These are phyloP conservation scores for Xylocampa areola DNA, from an alignment of 2,888 invertebrate genomes.

Conservation along the genomic window DNA sequence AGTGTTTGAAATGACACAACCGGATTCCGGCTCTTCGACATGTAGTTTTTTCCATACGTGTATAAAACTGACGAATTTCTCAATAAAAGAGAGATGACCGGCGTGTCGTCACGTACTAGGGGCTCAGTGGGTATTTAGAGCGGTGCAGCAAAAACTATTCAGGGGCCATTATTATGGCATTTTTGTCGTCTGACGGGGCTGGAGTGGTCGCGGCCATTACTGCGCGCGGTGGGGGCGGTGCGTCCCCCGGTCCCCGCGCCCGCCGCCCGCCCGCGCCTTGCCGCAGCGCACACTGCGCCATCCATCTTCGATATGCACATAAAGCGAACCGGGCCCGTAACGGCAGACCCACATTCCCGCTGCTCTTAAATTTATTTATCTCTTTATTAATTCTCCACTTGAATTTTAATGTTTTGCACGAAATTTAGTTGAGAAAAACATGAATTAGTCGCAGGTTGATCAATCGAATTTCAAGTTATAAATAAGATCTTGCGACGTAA, in stretches of 20 bases:
- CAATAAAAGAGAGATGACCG: conserved; percentile 89
- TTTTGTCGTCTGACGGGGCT: conserved; percentile 90
- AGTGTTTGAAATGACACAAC: conserved; percentile 90
- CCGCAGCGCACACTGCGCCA: conserved; percentile 77
- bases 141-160: conserved; percentile 89
- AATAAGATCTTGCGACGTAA: conserved; percentile 20
- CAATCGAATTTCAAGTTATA: conserved; percentile 33
- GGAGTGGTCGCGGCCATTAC: conserved; percentile 87
- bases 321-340: conserved; percentile 88
- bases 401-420: conserved; percentile 83
- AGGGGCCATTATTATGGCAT: conserved; percentile 89
- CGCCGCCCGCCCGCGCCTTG: conserved; percentile 65
- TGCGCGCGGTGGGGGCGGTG: conserved; percentile 73
- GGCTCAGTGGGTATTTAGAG: conserved; percentile 86
- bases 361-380: conserved; percentile 89
- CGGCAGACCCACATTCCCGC: conserved; percentile 88
- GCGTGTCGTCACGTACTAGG: conserved; percentile 86
- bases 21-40: conserved; percentile 83
- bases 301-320: conserved; percentile 90
- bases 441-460: conserved; percentile 44
- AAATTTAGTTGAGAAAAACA: conserved; percentile 63
- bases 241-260: conserved; percentile 58
- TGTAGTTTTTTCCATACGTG: conserved; percentile 79
- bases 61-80: conserved; percentile 90
- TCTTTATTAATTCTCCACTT: conserved; percentile 88